Evolutionary conservation across 2,888 invertebrate species (phyloP).

Genomic region (Idaea dimidiata): DNA sequence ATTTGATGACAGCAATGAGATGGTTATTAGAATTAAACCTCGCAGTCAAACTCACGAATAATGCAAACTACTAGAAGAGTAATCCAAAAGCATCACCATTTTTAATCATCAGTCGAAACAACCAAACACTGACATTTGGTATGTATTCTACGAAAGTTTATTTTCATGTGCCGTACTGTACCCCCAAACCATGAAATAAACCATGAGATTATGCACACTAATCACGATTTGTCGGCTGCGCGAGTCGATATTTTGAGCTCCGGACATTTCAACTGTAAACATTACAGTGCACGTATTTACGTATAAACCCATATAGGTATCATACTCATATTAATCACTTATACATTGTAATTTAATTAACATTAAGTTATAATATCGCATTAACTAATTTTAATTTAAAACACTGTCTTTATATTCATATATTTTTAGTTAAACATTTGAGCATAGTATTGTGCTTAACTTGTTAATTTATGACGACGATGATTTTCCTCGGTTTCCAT

Average conservation of each 20-base stretch:
- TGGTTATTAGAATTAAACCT: too few relatives aligned
- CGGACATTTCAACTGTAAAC: too few relatives aligned
- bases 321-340: not conserved
- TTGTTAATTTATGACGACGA: not conserved
- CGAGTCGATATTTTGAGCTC: too few relatives aligned
- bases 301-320: too few relatives aligned
- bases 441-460: not conserved
- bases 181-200: too few relatives aligned
- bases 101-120: not conserved
- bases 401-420: slow-evolving; percentile 6
- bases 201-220: too few relatives aligned
- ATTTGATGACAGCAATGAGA: too few relatives aligned
- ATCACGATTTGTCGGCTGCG: too few relatives aligned
- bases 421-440: slow-evolving; percentile 5
- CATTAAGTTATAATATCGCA: not conserved
- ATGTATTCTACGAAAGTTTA: not conserved
- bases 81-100: not conserved
- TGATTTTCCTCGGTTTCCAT: not conserved
- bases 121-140: not conserved
- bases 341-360: not conserved
- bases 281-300: too few relatives aligned
- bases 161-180: not conserved
- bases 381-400: not conserved
- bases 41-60: too few relatives aligned
- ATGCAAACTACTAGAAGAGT: not conserved